Evolutionary conservation across 2,888 invertebrate species (phyloP), one percentile per base, ranked within the genome.

Genomic region (Aphodius granarius): DNA sequence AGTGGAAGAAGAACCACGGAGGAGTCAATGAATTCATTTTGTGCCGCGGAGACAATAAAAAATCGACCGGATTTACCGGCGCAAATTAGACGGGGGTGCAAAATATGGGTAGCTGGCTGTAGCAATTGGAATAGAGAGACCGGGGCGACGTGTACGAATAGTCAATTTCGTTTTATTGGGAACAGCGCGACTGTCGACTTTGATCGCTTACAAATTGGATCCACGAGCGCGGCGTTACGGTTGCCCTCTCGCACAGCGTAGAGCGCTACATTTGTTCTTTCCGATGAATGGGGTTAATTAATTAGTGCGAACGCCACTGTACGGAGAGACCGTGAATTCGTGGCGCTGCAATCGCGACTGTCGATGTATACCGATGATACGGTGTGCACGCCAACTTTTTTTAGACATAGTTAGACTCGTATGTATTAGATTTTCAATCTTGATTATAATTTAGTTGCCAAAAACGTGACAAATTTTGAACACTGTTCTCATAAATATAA

Each of bases 221-320:
- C 81, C 81, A 78, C 79, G 78, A 80, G 77, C 81, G 81, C 82
- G 83, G 19, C 16, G 65, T 18, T 19, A 19, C 16, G 21, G n/a
- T 20, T n/a, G 20, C 22, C 21, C 68, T n/a, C 22, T 68, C 21
- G 17, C 68, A 21, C 22, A 21, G n/a, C 66, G 19, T 80, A 80
- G 81, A 78, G 78, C 79, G 80, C 80, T 81, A 82, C 81, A 81
- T 83, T 82, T 82, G 83, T 82, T 82, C 83, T 81, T 82, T 82
- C 81, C 82, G 80, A 82, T 83, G 83, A 83, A 83, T 82, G 81
- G 82, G 82, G 82, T 82, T 83, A 82, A 83, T 83, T 82, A 83
- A 83, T 82, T 82, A 82, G 83, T 68, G 19, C 21, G 21, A 68
- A 19, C 21, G 20, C 68, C 4, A n/a, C n/a, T n/a, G n/a, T n/a